Percentiles rank a stretch among this genome's conserved stretches.
phyloP scores from a whole-genome alignment of 2,888 invertebrate species.

The Chouioia cunea region DNA sequence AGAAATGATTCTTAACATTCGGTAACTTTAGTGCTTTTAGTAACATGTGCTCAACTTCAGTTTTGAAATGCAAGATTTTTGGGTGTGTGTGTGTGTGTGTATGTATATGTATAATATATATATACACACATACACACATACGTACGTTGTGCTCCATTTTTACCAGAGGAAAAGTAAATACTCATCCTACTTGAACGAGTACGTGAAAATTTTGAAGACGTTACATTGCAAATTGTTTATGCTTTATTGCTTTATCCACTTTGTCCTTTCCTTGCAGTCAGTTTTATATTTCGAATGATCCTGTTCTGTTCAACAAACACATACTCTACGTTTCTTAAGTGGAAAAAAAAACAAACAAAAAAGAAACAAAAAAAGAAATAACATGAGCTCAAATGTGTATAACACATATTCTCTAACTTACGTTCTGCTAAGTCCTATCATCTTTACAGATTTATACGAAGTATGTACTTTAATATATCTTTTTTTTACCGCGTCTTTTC shows the following conservation, averaged over 20 bases:
- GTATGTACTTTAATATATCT: slow-evolving; percentile 53
- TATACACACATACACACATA: too few relatives aligned
- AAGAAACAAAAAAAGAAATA: too few relatives aligned
- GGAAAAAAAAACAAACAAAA: slow-evolving; percentile 53
- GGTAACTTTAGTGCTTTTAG: slow-evolving; percentile 42
- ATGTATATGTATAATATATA: too few relatives aligned
- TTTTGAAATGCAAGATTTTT: slow-evolving; percentile 23
- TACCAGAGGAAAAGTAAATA: slow-evolving; percentile 17
- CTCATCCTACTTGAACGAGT: too few relatives aligned
- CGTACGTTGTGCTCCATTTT: slow-evolving; percentile 45
- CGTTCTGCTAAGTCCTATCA: slow-evolving; percentile 57
- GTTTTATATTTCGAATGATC: slow-evolving; percentile 41
- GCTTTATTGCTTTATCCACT: slow-evolving; percentile 33
- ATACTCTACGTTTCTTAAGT: slow-evolving; percentile 51
- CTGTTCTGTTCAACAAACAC: slow-evolving; percentile 40
- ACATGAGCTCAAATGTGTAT: slow-evolving; percentile 52
- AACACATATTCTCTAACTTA: slow-evolving; percentile 56
- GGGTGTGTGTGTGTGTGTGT: too few relatives aligned
- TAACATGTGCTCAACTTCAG: slow-evolving; percentile 43
- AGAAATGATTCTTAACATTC: slow-evolving; percentile 15
- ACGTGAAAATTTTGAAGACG: neutral
- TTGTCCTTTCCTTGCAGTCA: slow-evolving; percentile 41
- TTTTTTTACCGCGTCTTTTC: slow-evolving; percentile 49
- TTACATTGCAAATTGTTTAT: neutral
- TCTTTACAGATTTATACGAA: slow-evolving; percentile 58